Percentiles rank a stretch among this genome's conserved stretches.
These are phyloP conservation scores for Whitmania pigra DNA, from an alignment of 1,140 invertebrate genomes.

Conservation along the genomic window DNA sequence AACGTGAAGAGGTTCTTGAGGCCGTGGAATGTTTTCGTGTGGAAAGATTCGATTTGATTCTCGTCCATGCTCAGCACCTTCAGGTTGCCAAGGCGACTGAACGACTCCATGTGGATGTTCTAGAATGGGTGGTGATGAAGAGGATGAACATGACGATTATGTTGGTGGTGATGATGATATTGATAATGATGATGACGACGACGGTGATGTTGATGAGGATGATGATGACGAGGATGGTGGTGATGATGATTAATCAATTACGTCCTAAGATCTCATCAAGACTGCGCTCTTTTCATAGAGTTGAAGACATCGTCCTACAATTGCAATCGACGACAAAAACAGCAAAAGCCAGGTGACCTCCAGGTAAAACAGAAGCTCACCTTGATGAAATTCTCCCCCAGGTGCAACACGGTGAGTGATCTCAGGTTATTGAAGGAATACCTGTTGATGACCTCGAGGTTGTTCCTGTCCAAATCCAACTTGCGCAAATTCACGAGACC, in stretches of 20 bases:
- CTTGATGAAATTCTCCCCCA: conserved; percentile 55
- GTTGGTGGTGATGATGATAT: too few species aligned
- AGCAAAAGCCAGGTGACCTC: too few species aligned
- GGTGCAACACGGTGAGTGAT: conserved; percentile 51
- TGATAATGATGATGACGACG: conserved; percentile 51
- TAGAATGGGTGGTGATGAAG: background rate
- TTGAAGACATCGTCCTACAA: too few species aligned
- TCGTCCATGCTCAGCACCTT: conserved; percentile 57
- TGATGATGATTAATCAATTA: too few species aligned
- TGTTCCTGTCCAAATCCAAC: conserved; percentile 24
- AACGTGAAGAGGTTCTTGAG: conserved; percentile 5
- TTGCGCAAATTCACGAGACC: conserved; percentile 19
- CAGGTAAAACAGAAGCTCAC: background rate
- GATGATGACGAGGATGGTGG: too few species aligned
- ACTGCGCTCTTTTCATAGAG: too few species aligned
- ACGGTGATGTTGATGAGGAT: conserved; percentile 47
- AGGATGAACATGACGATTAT: too few species aligned
- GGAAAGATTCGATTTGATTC: conserved; percentile 50
- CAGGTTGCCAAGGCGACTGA: conserved; percentile 45
- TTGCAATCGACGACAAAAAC: too few species aligned
- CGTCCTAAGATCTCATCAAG: too few species aligned
- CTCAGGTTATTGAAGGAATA: conserved; percentile 17
- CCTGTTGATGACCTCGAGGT: conserved; percentile 12
- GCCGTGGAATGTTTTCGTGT: conserved; percentile 14
- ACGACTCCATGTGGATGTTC: background rate